A percentile compares a stretch with the other conserved stretches of the same genome.
These are phyloP conservation scores for Felis chaus DNA, from an alignment of 2,113 vertebrate species.

Conservation along the genomic window DNA sequence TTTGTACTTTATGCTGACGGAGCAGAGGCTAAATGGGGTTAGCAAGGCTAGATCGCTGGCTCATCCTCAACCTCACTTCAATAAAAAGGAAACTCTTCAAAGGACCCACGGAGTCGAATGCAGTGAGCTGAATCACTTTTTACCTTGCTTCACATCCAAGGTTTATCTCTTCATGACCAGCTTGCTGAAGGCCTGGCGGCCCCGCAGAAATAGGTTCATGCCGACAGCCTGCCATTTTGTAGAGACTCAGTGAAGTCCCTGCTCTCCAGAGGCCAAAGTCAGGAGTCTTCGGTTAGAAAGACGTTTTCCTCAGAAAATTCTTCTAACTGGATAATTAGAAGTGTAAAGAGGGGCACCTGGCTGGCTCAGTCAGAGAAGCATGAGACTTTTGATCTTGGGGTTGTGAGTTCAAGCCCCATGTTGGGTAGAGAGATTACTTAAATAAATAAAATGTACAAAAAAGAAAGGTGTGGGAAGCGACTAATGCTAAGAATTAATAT, in stretches of 20 bases:
- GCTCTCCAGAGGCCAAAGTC: background rate
- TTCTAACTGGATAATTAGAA: background rate
- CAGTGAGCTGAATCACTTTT: background rate
- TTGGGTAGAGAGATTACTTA: background rate
- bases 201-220: background rate
- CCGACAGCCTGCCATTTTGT: background rate
- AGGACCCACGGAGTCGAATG: background rate
- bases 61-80: background rate
- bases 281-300: background rate
- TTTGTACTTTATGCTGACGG: conserved; percentile 9
- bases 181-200: background rate
- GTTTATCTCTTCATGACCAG: background rate
- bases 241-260: background rate
- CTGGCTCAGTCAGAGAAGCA: background rate
- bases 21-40: background rate
- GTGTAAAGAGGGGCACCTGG: background rate
- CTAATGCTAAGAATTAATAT: background rate
- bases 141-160: background rate
- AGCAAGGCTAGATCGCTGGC: background rate
- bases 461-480: background rate
- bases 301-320: background rate
- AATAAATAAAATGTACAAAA: background rate
- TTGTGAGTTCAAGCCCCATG: background rate
- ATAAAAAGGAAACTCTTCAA: background rate
- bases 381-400: background rate